phyloP scores from a whole-genome alignment of 1,140 invertebrate genomes.

The Microplitis mediator region DNA sequence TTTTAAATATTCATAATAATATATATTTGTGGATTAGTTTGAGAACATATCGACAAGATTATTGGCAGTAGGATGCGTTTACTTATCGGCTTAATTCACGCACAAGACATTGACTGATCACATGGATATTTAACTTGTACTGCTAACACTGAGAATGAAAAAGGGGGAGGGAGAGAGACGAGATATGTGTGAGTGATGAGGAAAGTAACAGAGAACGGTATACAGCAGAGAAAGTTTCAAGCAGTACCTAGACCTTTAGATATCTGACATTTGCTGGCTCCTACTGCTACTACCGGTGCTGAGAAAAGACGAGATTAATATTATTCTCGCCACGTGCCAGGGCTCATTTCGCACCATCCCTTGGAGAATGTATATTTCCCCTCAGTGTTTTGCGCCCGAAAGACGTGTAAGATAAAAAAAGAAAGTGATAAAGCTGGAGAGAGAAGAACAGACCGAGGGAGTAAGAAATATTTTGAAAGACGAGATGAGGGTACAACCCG shows the following conservation, averaged over 20 bases:
- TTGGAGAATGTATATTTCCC: constrained; percentile 24
- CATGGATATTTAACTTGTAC: constrained; percentile 6
- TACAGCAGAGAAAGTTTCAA: background rate
- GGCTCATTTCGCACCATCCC: constrained; percentile 27
- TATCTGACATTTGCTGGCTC: constrained; percentile 14
- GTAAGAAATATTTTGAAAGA: background rate
- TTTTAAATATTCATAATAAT: too few relatives aligned
- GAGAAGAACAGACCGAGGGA: background rate
- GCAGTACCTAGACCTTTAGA: constrained; percentile 8
- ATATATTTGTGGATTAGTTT: too few relatives aligned
- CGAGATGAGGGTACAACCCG: background rate
- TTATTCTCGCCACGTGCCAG: constrained; percentile 30
- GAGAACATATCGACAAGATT: too few relatives aligned
- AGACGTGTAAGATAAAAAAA: background rate
- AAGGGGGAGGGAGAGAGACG: background rate
- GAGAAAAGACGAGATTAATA: constrained; percentile 28
- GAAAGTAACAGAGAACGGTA: background rate
- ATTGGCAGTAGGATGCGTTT: background rate
- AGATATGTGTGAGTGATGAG: background rate
- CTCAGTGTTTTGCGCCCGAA: background rate
- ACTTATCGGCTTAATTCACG: constrained; percentile 24
- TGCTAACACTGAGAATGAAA: background rate
- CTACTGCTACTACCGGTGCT: too few relatives aligned
- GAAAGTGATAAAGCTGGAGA: too few relatives aligned
- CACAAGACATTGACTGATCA: constrained; percentile 20